Base-by-base conservation (phyloP, 2,888 invertebrate genomes). In the Linhomoeus sp. region DNA sequence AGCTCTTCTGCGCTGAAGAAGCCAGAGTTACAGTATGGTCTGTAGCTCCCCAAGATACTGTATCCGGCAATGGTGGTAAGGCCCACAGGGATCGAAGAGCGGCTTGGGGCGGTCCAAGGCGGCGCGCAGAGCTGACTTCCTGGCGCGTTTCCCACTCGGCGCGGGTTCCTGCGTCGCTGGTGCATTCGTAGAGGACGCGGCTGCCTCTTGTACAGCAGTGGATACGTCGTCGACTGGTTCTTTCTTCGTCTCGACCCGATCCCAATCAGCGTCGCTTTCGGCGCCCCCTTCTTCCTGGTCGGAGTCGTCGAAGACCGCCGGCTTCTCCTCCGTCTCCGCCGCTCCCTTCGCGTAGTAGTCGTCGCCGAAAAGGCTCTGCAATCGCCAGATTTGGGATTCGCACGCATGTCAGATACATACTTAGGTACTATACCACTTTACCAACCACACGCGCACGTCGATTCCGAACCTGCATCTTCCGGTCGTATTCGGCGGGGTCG, bases 271-370 rank as follows among this genome's bases (percentile, higher is more conserved):
- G 5, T n/a, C 9, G 37, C 3, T 2, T 12, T 43, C 43, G 17
- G 24, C 33, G 25, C 5, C 14, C 9, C 3, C 5, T 29, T n/a
- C 35, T n/a, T 52, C 52, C 36, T 51, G 44, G 22, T 55, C 53
- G 14, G 49, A 48, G 33, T 55, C 78, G 0, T 81, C 58, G 45
- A 58, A 57, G 70, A 87, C 87, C 53, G 77, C 77, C 0, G 90
- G 92, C 63, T 90, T 90, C 52, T 77, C 72, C 22, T 74, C 75
- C 15, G 64, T 63, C 2, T 51, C 58, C 0, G 51, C 63, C 0
- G 75, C 77, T 12, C 74, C 76, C 1, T 75, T 76, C 9, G 77
- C 72, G 67, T 92, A 90, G 70, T 80, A 90, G 46, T 85, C 76
- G 41, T 85, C 80, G 67, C 80, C 77, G 67, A 90, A 92, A 41